Evolutionary conservation across 2,113 vertebrate species (phyloP).

Genomic region (Strix uralensis): DNA sequence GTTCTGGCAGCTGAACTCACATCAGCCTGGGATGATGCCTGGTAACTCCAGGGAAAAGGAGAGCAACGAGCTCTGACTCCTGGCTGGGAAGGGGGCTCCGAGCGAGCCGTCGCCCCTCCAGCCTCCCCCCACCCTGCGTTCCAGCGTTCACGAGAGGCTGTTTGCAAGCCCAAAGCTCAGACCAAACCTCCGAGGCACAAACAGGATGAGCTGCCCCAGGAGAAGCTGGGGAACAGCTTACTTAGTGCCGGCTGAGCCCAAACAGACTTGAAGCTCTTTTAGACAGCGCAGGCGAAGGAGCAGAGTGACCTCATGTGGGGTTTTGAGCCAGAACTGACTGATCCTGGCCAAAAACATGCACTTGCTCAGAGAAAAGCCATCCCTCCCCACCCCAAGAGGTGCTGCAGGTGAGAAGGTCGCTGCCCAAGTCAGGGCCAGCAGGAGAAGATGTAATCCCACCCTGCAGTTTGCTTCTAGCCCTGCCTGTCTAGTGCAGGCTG

Average conservation of each 20-base stretch:
- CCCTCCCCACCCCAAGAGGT: background rate
- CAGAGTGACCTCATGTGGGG: background rate
- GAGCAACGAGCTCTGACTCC: background rate
- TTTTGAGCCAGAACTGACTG: background rate
- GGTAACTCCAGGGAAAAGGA: background rate
- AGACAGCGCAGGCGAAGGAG: background rate
- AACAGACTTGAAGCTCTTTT: background rate
- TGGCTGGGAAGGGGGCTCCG: background rate
- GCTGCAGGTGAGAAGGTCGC: rapidly evolving
- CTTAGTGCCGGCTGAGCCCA: background rate
- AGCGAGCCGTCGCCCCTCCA: rapidly evolving
- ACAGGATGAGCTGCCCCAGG: background rate
- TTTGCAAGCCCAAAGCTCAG: background rate
- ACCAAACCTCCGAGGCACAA: background rate
- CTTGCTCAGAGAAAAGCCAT: background rate
- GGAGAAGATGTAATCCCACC: background rate
- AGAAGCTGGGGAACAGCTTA: background rate
- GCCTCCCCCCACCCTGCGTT: rapidly evolving
- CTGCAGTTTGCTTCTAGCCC: background rate
- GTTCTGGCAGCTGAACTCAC: background rate
- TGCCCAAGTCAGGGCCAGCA: background rate
- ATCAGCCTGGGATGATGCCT: background rate
- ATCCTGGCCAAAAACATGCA: background rate
- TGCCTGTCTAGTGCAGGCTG: background rate
- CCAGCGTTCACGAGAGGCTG: background rate